Conservation (phyloP, 2,888 invertebrate species). For the Drosophila conformis region DNA sequence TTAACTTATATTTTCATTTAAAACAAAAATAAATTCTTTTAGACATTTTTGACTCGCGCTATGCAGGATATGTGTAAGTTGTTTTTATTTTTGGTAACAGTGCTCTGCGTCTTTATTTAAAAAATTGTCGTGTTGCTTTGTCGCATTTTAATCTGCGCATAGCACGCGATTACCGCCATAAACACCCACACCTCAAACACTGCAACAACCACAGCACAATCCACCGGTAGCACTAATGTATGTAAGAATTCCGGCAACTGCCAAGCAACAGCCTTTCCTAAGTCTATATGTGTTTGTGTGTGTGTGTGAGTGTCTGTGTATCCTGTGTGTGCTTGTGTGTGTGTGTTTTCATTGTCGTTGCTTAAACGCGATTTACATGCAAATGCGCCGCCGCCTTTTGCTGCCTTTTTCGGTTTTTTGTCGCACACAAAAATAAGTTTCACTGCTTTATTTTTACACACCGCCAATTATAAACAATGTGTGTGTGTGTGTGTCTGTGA, state of each 20-base stretch:
- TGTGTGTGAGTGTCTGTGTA: slow-evolving; percentile 1
- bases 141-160: slow-evolving; percentile 73
- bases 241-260: slow-evolving; percentile 77
- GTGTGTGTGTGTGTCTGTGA: slow-evolving; percentile 26
- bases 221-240: slow-evolving; percentile 61
- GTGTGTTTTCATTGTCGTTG: slow-evolving; percentile 58
- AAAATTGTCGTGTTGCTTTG: slow-evolving; percentile 77
- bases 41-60: neutral
- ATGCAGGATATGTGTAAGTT: slow-evolving; percentile 27
- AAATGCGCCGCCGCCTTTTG: slow-evolving; percentile 64
- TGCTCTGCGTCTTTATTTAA: slow-evolving; percentile 56
- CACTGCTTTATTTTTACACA: slow-evolving; percentile 74
- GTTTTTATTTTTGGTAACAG: neutral
- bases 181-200: neutral
- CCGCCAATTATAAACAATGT: slow-evolving; percentile 75
- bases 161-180: slow-evolving; percentile 68
- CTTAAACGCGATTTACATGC: slow-evolving; percentile 75
- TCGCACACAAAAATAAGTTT: slow-evolving; percentile 68
- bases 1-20: neutral
- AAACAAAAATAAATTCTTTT: neutral
- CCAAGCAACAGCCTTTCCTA: slow-evolving; percentile 58
- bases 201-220: slow-evolving; percentile 14
- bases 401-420: slow-evolving; percentile 51
- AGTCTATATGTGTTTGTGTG: slow-evolving; percentile 20
- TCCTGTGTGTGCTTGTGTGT: slow-evolving; percentile 10